Conservation (phyloP, 2,888 invertebrate genomes). For the Seira ritae region DNA sequence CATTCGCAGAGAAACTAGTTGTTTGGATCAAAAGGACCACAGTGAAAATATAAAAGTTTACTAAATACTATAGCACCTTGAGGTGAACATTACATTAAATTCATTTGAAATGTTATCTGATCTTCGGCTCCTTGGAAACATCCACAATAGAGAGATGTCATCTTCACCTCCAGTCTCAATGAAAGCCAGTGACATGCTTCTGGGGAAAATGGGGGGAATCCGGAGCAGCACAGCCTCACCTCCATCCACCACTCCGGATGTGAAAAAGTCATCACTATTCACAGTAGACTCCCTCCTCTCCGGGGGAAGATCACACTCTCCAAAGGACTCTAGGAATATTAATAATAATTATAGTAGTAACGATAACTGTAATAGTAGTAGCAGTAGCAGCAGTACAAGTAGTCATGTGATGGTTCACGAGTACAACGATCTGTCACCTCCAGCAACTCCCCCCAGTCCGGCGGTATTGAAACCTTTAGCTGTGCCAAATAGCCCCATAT, state of each 20-base stretch:
- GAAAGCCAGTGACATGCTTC: constrained; percentile 30
- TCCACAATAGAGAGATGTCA: constrained; percentile 59
- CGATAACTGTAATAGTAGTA: constrained; percentile 12
- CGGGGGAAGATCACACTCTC: constrained; percentile 38
- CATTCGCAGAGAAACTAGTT: no score
- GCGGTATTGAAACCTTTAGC: constrained; percentile 72
- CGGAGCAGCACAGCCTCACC: not conserved
- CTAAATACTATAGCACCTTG: no score
- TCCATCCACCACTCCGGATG: constrained; percentile 26
- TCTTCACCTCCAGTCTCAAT: constrained; percentile 37
- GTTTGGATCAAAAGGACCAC: no score
- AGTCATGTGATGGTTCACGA: constrained; percentile 66
- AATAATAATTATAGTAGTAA: constrained; percentile 29
- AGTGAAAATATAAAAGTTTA: no score
- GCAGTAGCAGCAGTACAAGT: constrained; percentile 38
- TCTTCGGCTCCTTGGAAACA: constrained; percentile 64
- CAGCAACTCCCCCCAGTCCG: constrained; percentile 73
- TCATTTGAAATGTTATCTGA: constrained; percentile 69
- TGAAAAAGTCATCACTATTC: constrained; percentile 71
- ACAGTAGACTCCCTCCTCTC: constrained; percentile 73
- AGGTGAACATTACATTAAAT: no score
- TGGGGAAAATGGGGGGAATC: constrained; percentile 38
- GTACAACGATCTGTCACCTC: constrained; percentile 73
- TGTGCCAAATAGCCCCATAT: constrained; percentile 73
- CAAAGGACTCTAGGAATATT: constrained; percentile 15